Base-by-base conservation (phyloP, 2,888 invertebrate species). In the Pseudococcus viburni region DNA sequence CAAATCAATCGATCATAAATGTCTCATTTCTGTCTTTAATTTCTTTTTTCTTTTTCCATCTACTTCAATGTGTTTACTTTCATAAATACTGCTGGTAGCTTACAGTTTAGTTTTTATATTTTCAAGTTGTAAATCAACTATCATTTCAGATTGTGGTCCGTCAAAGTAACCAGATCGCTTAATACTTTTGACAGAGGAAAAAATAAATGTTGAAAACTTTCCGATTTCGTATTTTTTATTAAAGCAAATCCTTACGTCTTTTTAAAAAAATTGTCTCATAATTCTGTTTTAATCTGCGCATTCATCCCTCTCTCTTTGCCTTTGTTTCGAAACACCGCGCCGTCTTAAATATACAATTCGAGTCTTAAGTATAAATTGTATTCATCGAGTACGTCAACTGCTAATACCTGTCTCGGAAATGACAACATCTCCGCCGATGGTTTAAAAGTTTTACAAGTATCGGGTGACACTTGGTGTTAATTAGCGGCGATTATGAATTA, bases 401-500 rank as follows among this genome's bases (percentile, higher is more conserved):
- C 64, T 64, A 22, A 73, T 73, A 73, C 33, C 33, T 73, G 33
- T 17, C 33, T 33, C 12, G n/a, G 26, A 17, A 9, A 33, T 73
- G 73, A 73, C 73, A 73, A 39, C 33, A 73, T 73, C 33, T 73
- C 73, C 22, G 22, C 1, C 33, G 33, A 33, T 33, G 73, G 33
- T 33, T 26, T 33, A 73, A 73, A 73, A 73, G 73, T 73, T 73
- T 42, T 33, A 33, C 73, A 73, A 73, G 73, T 8, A 46, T 46
- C 17, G 6, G 22, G 33, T 46, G 46, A 83, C 80, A 46, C 22
- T 83, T 46, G 39, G 12, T 33, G 46, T 46, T 83, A 83, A 83
- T 83, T 83, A 83, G n/a, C 80, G 42, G 80, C 46, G 42, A 83
- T 83, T 83, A 83, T 83, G 46, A 83, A 83, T 83, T 19, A 46